Conservation (phyloP, 2,888 invertebrate species). For the Ormyrus pomaceus region DNA sequence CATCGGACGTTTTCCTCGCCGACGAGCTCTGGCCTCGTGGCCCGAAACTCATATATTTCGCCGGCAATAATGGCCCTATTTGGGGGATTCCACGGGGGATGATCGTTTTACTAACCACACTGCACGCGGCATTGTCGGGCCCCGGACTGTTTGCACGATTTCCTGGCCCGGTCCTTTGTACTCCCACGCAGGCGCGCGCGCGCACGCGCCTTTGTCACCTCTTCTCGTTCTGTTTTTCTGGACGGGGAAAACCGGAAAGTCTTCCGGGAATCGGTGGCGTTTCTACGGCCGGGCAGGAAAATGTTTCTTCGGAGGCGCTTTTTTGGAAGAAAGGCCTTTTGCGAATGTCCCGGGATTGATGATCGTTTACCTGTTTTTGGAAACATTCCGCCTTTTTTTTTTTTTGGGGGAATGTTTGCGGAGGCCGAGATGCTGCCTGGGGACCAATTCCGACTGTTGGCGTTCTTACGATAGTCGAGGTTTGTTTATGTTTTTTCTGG, state of each 20-base stretch:
- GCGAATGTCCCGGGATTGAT: slow-evolving; percentile 37
- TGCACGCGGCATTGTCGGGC: slow-evolving; percentile 37
- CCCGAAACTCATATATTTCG: slow-evolving; percentile 40
- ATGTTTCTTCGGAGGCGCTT: slow-evolving; percentile 34
- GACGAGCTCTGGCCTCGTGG: not conserved
- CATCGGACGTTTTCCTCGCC: slow-evolving; percentile 22
- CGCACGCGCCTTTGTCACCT: slow-evolving; percentile 13
- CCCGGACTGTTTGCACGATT: slow-evolving; percentile 47
- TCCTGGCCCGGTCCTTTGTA: slow-evolving; percentile 28
- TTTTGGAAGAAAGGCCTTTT: slow-evolving; percentile 32
- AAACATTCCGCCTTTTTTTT: slow-evolving; percentile 53
- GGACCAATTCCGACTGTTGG: too few relatives aligned
- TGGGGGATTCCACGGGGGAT: slow-evolving; percentile 26
- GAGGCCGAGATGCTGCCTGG: too few relatives aligned
- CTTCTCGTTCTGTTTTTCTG: not conserved
- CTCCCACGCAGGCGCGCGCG: not conserved
- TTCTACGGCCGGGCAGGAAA: slow-evolving; percentile 17
- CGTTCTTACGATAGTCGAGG: not conserved
- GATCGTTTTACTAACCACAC: slow-evolving; percentile 54
- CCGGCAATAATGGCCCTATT: slow-evolving; percentile 44
- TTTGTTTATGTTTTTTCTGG: slow-evolving; percentile 39
- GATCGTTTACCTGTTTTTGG: slow-evolving; percentile 50
- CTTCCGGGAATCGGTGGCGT: slow-evolving; percentile 53
- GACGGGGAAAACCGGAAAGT: slow-evolving; percentile 47
- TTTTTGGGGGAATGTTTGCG: not conserved